Evolutionary conservation across 2,888 invertebrate genomes (phyloP).

Genomic region (Craniophora ligustri): DNA sequence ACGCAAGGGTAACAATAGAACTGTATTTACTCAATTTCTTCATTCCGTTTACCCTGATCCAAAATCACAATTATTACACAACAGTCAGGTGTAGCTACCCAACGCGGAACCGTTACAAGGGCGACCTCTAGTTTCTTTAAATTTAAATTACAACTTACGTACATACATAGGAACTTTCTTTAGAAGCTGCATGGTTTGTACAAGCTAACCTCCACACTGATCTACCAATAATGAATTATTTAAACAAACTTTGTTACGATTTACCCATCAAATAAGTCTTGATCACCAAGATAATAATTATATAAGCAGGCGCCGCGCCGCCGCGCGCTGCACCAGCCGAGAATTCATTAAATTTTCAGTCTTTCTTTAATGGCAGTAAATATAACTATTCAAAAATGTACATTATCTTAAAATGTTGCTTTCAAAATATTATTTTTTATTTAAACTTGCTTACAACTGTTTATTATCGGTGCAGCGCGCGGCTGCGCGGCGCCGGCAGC

Average conservation of each 20-base stretch:
- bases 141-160: conserved; percentile 87
- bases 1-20: conserved; percentile 34
- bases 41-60: conserved; percentile 80
- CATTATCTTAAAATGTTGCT: conserved; percentile 44
- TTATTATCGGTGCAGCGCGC: conserved; percentile 57
- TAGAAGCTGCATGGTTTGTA: conserved; percentile 89
- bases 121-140: conserved; percentile 82
- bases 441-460: conserved; percentile 48
- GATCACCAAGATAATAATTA: conserved; percentile 77
- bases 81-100: conserved; percentile 70
- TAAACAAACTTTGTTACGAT: conserved; percentile 80
- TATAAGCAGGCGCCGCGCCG: conserved; percentile 57
- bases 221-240: conserved; percentile 84
- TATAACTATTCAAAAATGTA: conserved; percentile 55
- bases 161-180: conserved; percentile 89
- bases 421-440: conserved; percentile 45
- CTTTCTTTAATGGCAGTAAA: conserved; percentile 48
- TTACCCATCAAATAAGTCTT: conserved; percentile 77
- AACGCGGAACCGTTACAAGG: conserved; percentile 68
- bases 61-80: conserved; percentile 73
- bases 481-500: conserved; percentile 62
- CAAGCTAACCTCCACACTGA: conserved; percentile 88
- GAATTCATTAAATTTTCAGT: conserved; percentile 45
- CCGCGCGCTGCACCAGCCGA: conserved; percentile 56
- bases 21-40: conserved; percentile 55